Conservation (phyloP, 1,140 invertebrate genomes). For the Berghia stephanieae region DNA sequence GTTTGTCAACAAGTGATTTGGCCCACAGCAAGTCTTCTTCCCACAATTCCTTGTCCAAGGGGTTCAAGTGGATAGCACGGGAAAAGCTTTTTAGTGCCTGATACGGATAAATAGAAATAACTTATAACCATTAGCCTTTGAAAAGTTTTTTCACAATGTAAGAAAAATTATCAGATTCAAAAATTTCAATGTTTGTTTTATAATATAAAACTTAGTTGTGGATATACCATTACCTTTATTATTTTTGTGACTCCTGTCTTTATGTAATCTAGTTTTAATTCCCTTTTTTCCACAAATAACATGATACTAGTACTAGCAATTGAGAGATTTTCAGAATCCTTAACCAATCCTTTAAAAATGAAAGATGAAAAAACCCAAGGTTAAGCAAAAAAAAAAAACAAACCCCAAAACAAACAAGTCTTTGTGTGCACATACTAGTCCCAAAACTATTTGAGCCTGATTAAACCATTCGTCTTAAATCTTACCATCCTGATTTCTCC, state of each 20-base stretch:
- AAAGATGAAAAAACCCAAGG: neutral
- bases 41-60: constrained; percentile 64
- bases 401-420: neutral
- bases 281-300: neutral
- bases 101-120: neutral
- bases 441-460: neutral
- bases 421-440: neutral
- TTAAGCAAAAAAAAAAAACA: neutral
- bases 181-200: neutral
- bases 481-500: constrained; percentile 66
- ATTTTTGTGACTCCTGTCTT: too few relatives aligned
- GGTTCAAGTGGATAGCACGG: constrained; percentile 65
- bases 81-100: constrained; percentile 66
- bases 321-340: too few relatives aligned
- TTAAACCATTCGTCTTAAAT: neutral
- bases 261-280: too few relatives aligned
- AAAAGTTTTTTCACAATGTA: neutral
- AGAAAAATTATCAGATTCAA: neutral
- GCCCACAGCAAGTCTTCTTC: constrained; percentile 64
- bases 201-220: neutral
- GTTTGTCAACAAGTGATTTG: constrained; percentile 44
- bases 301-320: neutral
- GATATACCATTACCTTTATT: neutral
- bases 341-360: too few relatives aligned
- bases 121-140: neutral